Conservation (phyloP, 2,113 vertebrate genomes). For the Xiphias gladius region DNA sequence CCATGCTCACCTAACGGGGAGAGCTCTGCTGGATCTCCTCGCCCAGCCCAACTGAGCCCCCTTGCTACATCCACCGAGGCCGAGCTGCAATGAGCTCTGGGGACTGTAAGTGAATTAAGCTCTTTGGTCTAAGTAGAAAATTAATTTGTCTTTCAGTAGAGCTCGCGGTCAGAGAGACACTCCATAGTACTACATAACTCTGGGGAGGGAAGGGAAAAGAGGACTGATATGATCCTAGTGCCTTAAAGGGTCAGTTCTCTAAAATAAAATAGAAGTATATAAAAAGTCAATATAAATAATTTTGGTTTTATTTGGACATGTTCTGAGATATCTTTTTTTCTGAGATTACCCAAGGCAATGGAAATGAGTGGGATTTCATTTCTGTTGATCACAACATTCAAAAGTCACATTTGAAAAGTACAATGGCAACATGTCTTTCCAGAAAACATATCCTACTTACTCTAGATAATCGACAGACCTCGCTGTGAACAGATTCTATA, state of each 20-base stretch:
- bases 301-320: neutral
- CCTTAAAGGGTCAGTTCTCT: neutral
- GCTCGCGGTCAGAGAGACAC: constrained; percentile 29
- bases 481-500: too few relatives aligned
- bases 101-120: constrained; percentile 61
- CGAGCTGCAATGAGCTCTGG: constrained; percentile 39
- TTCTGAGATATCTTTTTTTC: neutral
- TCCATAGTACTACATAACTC: constrained; percentile 22
- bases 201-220: constrained; percentile 17
- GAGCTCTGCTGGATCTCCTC: constrained; percentile 35
- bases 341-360: neutral
- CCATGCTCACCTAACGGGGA: constrained; percentile 17
- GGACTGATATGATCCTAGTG: neutral
- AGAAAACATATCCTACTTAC: too few relatives aligned
- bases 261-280: neutral
- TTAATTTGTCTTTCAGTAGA: constrained; percentile 58
- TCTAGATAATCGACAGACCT: too few relatives aligned
- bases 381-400: neutral
- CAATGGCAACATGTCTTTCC: neutral
- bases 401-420: neutral
- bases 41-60: constrained; percentile 9
- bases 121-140: constrained; percentile 51
- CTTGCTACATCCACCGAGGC: constrained; percentile 23
- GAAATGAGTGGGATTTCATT: neutral
- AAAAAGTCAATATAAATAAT: neutral